Base-by-base conservation (phyloP, 1,140 invertebrate genomes). In the Zaprionus tsacasi region DNA sequence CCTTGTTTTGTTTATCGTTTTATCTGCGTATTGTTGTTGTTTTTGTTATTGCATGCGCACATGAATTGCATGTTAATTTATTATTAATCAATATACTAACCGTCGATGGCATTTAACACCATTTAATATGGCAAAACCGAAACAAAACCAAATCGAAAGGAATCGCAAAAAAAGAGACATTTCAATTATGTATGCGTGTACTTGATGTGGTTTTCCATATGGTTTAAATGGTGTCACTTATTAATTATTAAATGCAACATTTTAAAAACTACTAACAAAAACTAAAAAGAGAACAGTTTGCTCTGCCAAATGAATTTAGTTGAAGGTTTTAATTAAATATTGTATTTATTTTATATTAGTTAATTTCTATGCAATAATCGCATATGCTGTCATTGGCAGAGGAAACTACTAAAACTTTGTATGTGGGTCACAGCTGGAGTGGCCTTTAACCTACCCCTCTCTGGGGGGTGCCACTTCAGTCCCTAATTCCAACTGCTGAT, bases 11-110 rank as follows among this genome's bases (percentile, higher is more conserved):
- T 64, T 80, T 43, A 30, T 30, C 56, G 12, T 69, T 57, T 64
- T 8, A 17, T 21, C n/a, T 38, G 58, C 13, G 60, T 75, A 45
- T 72, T 88, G 77, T 82, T 82, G 73, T 91, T 91, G 91, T 83
- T 88, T 69, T 75, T 92, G 82, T 90, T 82, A 80, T 87, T 82
- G 82, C 87, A 83, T 87, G 81, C 56, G 67, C 81, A 77, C 40
- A 40, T 7, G 11, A 17, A 45, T 0, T 57, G 15, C 35, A 35
- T 57, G 13, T 15, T 38, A 57, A 35, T 57, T 57, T 57, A 15
- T 57, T 35, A 35, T 35, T 35, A 35, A 35, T 35, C 1, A 35
- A 36, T 35, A 17, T 36, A 57, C 55, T 57, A 57, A 57, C 55
- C 52, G 25, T 55, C 15, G 52, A 55, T n/a, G 21, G 52, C 11